Evolutionary conservation across 2,888 invertebrate genomes (phyloP).

Genomic region (Tholera decimalis): DNA sequence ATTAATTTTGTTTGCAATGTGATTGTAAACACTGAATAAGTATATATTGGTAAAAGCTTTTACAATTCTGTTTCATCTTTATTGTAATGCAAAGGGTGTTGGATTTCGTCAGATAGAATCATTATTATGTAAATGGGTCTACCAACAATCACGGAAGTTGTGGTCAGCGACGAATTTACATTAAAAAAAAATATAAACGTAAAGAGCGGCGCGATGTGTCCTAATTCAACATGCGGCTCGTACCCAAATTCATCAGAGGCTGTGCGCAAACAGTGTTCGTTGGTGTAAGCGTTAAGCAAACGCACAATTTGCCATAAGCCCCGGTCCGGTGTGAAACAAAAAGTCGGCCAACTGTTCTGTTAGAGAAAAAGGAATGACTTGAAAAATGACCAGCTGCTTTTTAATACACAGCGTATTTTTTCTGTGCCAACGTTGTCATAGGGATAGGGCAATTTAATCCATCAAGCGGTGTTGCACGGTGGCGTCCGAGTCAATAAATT

Average conservation of each 20-base stretch:
- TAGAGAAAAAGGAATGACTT: conserved; percentile 90
- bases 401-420: conserved; percentile 90
- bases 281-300: conserved; percentile 80
- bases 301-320: conserved; percentile 80
- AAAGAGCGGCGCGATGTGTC: conserved; percentile 74
- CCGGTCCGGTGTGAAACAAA: conserved; percentile 68
- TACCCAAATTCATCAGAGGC: conserved; percentile 85
- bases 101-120: conserved; percentile 1
- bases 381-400: conserved; percentile 92
- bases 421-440: conserved; percentile 91
- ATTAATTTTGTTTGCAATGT: conserved; percentile 54
- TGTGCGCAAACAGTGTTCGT: conserved; percentile 80
- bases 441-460: conserved; percentile 91
- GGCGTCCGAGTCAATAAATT: conserved; percentile 88
- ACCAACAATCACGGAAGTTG: conserved; percentile 44
- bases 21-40: conserved; percentile 23
- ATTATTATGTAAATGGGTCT: conserved; percentile 39
- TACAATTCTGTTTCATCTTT: conserved; percentile 10
- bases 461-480: conserved; percentile 86
- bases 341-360: conserved; percentile 82
- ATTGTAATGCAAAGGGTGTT: conserved; percentile 10
- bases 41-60: conserved; percentile 11
- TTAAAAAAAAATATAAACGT: conserved; percentile 70
- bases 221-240: conserved; percentile 85
- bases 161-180: conserved; percentile 65